Conservation (phyloP, 2,113 vertebrate genomes). For the Stictonetta naevosa region DNA sequence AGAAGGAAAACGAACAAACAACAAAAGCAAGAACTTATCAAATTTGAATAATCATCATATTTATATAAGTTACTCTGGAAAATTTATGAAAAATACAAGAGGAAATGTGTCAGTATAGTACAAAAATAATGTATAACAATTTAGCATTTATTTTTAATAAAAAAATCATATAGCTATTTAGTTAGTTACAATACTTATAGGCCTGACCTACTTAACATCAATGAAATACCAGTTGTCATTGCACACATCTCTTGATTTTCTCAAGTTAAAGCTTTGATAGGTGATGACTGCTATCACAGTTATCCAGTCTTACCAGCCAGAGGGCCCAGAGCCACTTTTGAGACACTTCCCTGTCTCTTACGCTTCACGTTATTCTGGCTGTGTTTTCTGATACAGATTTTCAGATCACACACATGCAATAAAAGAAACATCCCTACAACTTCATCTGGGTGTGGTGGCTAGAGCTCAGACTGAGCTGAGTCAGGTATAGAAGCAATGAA, state of each 20-base stretch:
- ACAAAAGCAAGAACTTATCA: background rate
- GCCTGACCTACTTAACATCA: background rate
- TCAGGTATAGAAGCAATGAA: background rate
- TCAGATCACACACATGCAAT: background rate
- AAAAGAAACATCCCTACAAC: background rate
- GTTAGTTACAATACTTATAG: background rate
- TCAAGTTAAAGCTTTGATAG: background rate
- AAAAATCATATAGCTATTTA: background rate
- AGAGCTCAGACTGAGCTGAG: background rate
- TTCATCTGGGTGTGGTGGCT: background rate
- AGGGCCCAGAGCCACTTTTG: background rate
- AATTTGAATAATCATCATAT: background rate
- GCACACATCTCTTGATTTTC: background rate
- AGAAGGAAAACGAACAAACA: background rate
- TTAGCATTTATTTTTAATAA: background rate
- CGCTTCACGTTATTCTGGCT: background rate
- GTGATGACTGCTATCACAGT: background rate
- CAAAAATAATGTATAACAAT: background rate
- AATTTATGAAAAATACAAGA: background rate
- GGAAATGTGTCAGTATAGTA: background rate
- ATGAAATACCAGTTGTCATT: slow-evolving; percentile 9
- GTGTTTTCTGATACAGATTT: background rate
- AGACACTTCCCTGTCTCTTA: background rate
- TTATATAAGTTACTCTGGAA: background rate
- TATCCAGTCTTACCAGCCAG: background rate